Evolutionary conservation across 2,888 invertebrate species (phyloP), one percentile per base, ranked within the genome.

Genomic region (Keiferia lycopersicella): DNA sequence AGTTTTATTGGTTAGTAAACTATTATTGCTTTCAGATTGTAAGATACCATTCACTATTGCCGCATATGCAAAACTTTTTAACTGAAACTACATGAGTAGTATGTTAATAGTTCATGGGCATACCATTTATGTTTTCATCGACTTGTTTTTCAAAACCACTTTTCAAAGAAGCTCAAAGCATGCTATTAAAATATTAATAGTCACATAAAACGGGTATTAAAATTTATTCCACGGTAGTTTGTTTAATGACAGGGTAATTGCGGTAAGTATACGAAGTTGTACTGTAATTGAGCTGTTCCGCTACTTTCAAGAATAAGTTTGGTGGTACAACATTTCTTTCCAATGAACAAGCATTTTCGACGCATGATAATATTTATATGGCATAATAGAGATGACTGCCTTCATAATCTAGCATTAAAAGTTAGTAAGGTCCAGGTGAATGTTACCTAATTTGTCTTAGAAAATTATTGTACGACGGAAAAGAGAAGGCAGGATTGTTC

Each of bases 191-290:
- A 56, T 56, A 56, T 56, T 30, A 30, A 56, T 30, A 26, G 56
- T 14, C 30, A 14, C 30, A 63, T 63, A 18, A n/a, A 57, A 45
- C 34, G 56, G 58, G 16, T 20, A 26, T 48, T 48, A 34, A 59
- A 51, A 62, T 62, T 53, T 62, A 26, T 41, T 51, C 50, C 59
- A 7, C 38, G 30, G 56, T 50, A 34, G 62, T 65, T 59, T 59
- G 26, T 26, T 26, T 65, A 65, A 65, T 65, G 62, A 45, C 57
- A 18, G 62, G 65, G 30, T 62, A 65, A 65, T 65, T 65, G 58
- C 50, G 26, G 45, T 56, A 45, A 45, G 45, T 64, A 22, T 50
- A 56, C 57, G 62, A 41, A 58, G 57, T 61, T 62, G 45, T 16
- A 45, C 16, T 58, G 57, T 57, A 61, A 61, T 61, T 56, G 38